A percentile compares a stretch with the other conserved stretches of the same genome.
These are phyloP conservation scores for Caligus rogercresseyi DNA, from an alignment of 1,140 invertebrate genomes.

Conservation along the genomic window DNA sequence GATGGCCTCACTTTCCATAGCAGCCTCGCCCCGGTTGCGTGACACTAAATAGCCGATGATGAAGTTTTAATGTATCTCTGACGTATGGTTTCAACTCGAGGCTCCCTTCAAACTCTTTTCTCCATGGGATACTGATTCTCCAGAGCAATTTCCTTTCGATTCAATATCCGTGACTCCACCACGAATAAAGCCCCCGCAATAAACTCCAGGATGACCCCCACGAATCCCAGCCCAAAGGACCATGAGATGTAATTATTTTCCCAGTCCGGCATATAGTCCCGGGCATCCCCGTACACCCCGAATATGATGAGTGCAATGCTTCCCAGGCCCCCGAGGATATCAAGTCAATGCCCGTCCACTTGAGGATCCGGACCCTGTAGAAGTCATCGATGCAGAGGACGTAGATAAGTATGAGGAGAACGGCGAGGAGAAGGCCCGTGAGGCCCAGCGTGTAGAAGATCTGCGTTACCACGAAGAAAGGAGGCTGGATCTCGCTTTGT, in stretches of 20 bases:
- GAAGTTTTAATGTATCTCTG: no score
- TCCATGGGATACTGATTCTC: not conserved
- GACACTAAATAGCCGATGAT: no score
- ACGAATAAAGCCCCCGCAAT: slow-evolving; percentile 58
- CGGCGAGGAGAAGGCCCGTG: slow-evolving; percentile 49
- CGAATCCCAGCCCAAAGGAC: slow-evolving; percentile 67
- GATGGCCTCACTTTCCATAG: no score
- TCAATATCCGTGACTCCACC: slow-evolving; percentile 57
- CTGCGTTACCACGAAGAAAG: slow-evolving; percentile 76
- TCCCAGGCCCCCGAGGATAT: slow-evolving; percentile 47
- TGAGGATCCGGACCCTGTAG: slow-evolving; percentile 44
- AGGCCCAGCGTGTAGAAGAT: slow-evolving; percentile 74
- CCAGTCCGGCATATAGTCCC: slow-evolving; percentile 91
- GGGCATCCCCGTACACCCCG: slow-evolving; percentile 64
- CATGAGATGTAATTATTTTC: slow-evolving; percentile 87
- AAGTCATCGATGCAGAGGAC: slow-evolving; percentile 58
- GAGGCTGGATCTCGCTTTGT: not conserved
- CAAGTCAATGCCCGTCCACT: slow-evolving; percentile 49
- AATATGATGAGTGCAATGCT: slow-evolving; percentile 73
- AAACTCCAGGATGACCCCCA: slow-evolving; percentile 51
- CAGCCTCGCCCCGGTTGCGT: no score
- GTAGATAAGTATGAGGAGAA: slow-evolving; percentile 49
- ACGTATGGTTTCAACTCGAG: no score
- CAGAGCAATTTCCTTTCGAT: slow-evolving; percentile 37
- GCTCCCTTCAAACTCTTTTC: no score